phyloP scores from a whole-genome alignment of 2,888 invertebrate genomes.

The Athrips mouffetella region DNA sequence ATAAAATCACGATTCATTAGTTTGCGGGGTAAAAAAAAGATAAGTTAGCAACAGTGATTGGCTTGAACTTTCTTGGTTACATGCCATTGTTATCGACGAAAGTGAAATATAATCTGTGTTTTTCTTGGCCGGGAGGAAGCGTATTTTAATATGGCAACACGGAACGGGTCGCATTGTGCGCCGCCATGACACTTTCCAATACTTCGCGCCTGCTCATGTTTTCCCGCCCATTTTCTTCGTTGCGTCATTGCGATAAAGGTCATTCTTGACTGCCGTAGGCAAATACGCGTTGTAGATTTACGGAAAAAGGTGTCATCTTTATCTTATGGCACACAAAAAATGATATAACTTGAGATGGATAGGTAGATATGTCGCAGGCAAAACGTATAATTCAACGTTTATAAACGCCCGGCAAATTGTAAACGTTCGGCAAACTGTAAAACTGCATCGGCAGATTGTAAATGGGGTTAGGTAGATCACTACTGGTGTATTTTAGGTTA shows the following conservation, averaged over 20 bases:
- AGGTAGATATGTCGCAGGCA: too few relatives aligned
- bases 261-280: slow-evolving; percentile 6
- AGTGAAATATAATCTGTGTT: slow-evolving; percentile 25
- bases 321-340: not conserved
- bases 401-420: too few relatives aligned
- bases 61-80: not conserved
- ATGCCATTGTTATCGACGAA: slow-evolving; percentile 12
- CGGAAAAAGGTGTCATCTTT: slow-evolving; percentile 2
- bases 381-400: too few relatives aligned
- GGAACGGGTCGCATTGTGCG: slow-evolving; percentile 34
- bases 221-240: slow-evolving; percentile 47
- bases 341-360: slow-evolving; percentile 4
- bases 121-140: slow-evolving; percentile 25
- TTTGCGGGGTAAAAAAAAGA: not conserved
- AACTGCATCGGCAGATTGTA: too few relatives aligned
- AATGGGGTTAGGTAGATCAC: too few relatives aligned
- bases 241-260: slow-evolving; percentile 29
- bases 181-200: slow-evolving; percentile 54
- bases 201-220: slow-evolving; percentile 37
- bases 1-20: slow-evolving; percentile 9
- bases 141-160: slow-evolving; percentile 24
- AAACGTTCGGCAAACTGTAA: too few relatives aligned
- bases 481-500: too few relatives aligned
- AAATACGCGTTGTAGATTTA: not conserved
- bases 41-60: not conserved